Evolutionary conservation across 2,113 vertebrate species (phyloP).

Genomic region (Sorex fumeus): DNA sequence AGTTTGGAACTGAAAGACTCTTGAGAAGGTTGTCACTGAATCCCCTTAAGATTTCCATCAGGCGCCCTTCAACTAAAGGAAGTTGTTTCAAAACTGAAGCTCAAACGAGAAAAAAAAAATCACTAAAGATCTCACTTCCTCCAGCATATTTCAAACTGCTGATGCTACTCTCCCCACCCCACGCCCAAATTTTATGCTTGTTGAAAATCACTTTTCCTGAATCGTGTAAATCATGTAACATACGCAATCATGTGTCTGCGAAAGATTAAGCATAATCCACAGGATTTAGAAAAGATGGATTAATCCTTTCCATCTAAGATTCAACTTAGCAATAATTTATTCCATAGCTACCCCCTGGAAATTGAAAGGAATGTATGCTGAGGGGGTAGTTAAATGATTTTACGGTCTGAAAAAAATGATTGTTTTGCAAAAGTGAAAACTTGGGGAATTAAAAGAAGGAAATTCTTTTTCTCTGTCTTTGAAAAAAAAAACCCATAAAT

Average conservation of each 20-base stretch:
- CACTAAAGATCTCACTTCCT: not conserved
- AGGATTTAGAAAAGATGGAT: not conserved
- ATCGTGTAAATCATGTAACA: not conserved
- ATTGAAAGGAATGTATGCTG: not conserved
- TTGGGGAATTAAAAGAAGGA: not conserved
- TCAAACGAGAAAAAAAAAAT: conserved; percentile 13
- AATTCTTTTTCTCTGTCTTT: conserved; percentile 11
- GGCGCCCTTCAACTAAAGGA: not conserved
- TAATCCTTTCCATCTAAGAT: not conserved
- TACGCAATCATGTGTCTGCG: not conserved
- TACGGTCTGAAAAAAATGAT: not conserved
- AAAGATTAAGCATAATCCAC: not conserved
- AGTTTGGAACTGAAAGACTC: not conserved
- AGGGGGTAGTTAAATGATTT: not conserved
- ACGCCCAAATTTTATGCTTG: conserved; percentile 28
- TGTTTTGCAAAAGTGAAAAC: conserved; percentile 28
- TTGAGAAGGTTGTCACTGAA: not conserved
- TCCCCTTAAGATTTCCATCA: not conserved
- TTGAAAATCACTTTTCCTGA: conserved; percentile 70
- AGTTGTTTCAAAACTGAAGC: conserved; percentile 25
- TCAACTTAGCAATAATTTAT: not conserved
- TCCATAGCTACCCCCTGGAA: not conserved
- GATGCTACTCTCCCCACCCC: not conserved
- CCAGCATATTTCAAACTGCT: not conserved
- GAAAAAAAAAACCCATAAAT: not conserved